Base-by-base conservation (phyloP, 2,797 vertebrate genomes). In the Telmatherina bonti region DNA sequence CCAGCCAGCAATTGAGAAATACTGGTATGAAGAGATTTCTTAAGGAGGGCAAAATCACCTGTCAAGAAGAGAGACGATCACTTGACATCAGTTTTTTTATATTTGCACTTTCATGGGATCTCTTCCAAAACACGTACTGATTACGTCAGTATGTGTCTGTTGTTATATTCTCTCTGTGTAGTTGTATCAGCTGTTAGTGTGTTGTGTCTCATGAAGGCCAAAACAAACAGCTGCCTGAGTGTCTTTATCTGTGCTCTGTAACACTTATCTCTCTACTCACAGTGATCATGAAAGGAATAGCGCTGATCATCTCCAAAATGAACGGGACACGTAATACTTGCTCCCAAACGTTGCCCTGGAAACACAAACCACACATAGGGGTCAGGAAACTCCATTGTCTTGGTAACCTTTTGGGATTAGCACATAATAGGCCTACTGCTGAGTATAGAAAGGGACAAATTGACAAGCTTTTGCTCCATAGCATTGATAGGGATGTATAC, bases 301-400 rank as follows among this genome's bases (percentile, higher is more conserved):
- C 93, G 68, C 94, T 96, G 91, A 96, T 94, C 94, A 96, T 95
- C 87, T 96, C 95, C 87, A 96, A 87, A 83, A 96, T 94, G 83
- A 96, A 96, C 2, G 95, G 93, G 65, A 96, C 91, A 54, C 94
- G 93, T 62, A 96, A 86, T 47, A 96, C 92, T 89, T 96, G 95
- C 90, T 96, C 95, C 94, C 95, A 96, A 79, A 96, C 91, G 87
- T 96, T 96, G 51, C 95, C 95, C 95, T 96, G 91, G 89, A 93
- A 93, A 93, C 91, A 88, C 57, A 91, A 78, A 85, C 15, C 71
- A 84, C 72, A 83, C 60, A 72, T 31, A 43, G 24, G 70, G 84
- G 85, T 91, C 85, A 90, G 82, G 85, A 67, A 83, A 86, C 74
- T 74, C 78, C 72, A 84, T 74, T 85, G 83, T 90, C 78, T 74